These are phyloP conservation scores for Pipra filicauda DNA, from an alignment of 2,113 vertebrate genomes.

Conservation along the genomic window DNA sequence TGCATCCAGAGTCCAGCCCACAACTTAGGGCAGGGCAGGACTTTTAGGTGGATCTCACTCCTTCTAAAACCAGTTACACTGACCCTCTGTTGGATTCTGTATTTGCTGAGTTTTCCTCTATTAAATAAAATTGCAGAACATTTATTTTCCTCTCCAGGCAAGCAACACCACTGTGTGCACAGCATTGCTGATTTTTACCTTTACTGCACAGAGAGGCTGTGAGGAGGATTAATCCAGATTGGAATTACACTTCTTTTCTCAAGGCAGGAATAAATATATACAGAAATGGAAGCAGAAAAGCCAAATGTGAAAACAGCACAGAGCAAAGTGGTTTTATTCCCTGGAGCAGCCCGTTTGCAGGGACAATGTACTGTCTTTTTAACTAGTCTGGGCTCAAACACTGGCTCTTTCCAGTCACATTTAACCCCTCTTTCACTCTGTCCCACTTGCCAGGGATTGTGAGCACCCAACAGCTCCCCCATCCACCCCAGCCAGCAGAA, in stretches of 20 bases:
- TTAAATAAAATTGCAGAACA: background rate
- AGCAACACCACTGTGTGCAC: background rate
- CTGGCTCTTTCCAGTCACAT: background rate
- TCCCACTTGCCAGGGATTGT: background rate
- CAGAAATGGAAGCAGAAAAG: slow-evolving; percentile 47
- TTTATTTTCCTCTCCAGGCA: background rate
- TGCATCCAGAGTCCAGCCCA: background rate
- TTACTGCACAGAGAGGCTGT: background rate
- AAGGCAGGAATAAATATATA: slow-evolving; percentile 34
- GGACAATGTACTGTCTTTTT: slow-evolving; percentile 19
- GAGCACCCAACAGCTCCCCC: background rate
- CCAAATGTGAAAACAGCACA: background rate
- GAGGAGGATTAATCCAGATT: background rate
- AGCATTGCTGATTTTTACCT: slow-evolving; percentile 43
- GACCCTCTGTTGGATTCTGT: rapidly evolving
- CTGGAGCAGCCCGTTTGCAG: background rate
- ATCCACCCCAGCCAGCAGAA: background rate
- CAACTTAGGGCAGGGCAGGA: background rate
- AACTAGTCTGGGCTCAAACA: background rate
- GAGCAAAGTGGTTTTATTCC: background rate
- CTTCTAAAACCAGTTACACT: background rate
- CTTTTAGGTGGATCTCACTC: background rate
- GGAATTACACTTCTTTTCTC: background rate
- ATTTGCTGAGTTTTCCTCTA: background rate
- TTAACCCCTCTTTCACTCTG: slow-evolving; percentile 18